phyloP scores from a whole-genome alignment of 1,140 invertebrate species.

The Wasmannia auropunctata region DNA sequence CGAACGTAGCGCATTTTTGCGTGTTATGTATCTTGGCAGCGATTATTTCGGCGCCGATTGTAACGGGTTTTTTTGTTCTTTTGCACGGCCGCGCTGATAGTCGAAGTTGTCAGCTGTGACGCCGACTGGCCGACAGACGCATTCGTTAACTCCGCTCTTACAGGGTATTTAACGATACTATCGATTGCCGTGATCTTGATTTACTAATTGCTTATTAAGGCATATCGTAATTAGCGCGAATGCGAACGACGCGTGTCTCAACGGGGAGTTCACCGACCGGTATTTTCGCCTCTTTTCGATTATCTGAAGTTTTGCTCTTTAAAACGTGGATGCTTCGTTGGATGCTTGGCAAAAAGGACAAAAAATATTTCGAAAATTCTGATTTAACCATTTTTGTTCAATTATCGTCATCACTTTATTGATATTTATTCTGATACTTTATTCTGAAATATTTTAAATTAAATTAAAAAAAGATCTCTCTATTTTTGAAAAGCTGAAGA shows the following conservation, averaged over 20 bases:
- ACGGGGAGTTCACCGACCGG: background rate
- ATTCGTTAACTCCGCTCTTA: constrained; percentile 26
- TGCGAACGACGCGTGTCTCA: background rate
- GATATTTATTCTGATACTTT: background rate
- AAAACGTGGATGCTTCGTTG: background rate
- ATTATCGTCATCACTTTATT: background rate
- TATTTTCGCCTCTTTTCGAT: background rate
- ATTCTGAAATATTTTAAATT: background rate
- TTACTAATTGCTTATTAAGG: constrained; percentile 42
- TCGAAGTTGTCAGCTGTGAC: constrained; percentile 42
- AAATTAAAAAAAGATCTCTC: too few species aligned
- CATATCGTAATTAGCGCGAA: constrained; percentile 9
- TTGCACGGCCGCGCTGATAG: background rate
- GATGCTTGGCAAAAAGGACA: background rate
- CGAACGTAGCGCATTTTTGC: constrained; percentile 47
- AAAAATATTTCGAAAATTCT: background rate
- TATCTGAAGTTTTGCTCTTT: background rate
- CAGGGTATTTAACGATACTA: constrained; percentile 26
- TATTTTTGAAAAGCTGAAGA: too few species aligned
- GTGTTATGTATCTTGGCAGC: constrained; percentile 33
- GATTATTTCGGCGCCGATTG: constrained; percentile 39
- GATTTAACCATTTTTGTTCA: background rate
- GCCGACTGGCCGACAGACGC: background rate
- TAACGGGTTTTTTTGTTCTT: constrained; percentile 51
- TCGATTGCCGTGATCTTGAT: constrained; percentile 36